Conservation (phyloP, 2,888 invertebrate species). For the Lottia scabra region DNA sequence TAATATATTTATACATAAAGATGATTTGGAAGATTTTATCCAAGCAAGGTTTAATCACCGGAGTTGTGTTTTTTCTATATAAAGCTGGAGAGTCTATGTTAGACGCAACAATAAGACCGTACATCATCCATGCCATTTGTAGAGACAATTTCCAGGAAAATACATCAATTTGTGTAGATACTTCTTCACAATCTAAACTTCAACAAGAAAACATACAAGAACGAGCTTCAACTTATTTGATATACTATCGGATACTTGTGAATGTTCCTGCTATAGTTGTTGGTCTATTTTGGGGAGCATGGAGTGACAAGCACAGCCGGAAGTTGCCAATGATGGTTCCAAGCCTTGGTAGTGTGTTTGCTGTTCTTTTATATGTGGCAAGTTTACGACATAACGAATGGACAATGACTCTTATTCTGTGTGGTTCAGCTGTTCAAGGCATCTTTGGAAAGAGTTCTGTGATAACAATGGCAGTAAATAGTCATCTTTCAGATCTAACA, state of each 20-base stretch:
- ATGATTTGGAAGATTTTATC: not conserved
- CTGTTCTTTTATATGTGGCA: constrained; percentile 56
- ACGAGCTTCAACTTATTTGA: constrained; percentile 56
- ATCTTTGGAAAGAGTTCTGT: constrained; percentile 64
- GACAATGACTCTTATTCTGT: constrained; percentile 47
- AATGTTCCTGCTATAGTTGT: constrained; percentile 62
- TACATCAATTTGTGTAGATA: constrained; percentile 34
- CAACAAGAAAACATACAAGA: constrained; percentile 40
- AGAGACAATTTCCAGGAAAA: constrained; percentile 39
- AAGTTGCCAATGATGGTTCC: constrained; percentile 60
- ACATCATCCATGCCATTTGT: constrained; percentile 62
- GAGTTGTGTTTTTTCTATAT: constrained; percentile 67
- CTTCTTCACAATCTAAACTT: not conserved
- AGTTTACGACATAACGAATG: constrained; percentile 39
- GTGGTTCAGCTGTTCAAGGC: constrained; percentile 60
- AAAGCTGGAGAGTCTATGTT: constrained; percentile 67
- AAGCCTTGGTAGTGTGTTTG: constrained; percentile 59
- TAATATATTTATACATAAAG: too few relatives aligned
- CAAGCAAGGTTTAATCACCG: constrained; percentile 31
- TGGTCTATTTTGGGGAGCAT: constrained; percentile 64
- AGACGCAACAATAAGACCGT: constrained; percentile 65
- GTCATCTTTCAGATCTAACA: constrained; percentile 62
- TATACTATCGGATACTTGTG: constrained; percentile 56
- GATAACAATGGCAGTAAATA: constrained; percentile 65
- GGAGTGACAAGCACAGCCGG: constrained; percentile 65